Base-by-base conservation (phyloP, 1,140 invertebrate species). In the Calliphora vicina region DNA sequence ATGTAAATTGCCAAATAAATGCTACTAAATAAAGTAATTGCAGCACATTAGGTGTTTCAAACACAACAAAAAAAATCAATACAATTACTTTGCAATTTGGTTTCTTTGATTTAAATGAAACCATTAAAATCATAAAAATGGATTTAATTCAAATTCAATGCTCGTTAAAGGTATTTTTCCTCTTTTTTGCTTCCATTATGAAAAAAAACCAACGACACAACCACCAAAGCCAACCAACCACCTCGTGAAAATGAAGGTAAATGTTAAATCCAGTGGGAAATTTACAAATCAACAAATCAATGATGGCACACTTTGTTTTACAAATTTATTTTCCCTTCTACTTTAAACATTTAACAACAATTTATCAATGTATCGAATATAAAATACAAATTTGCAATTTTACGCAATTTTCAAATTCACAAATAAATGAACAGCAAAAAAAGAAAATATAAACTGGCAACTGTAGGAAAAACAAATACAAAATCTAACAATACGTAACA, bases 231-330 rank as follows among this genome's bases (percentile, higher is more conserved):
- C 35, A 35, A 35, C 35, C 35, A 35, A 35, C 35, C 35, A 35
- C 1, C 35, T 35, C 35, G 35, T 5, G 35, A 35, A 35, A 35
- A 35, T 35, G 35, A 35, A 35, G 35, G 35, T 35, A 35, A 35
- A 35, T 35, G 35, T 57, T 17, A 17, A 57, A 57, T 57, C 50
- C 50, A 57, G 50, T 57, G 50, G 50, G 50, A 57, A 57, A 57
- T 57, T 57, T 57, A 57, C 50, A 57, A 57, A 57, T 57, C 50
- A 57, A 57, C 50, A 57, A 57, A 57, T 57, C 50, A 57, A 57
- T 45, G 43, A 15, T n/a, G 35, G 35, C 35, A 35, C 35, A 35
- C 35, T 8, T n/a, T n/a, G n/a, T 35, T 35, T 35, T 35, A 35
- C 35, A 5, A 35, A 35, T 35, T 35, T 35, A 10, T 35, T 35